phyloP scores from a whole-genome alignment of 2,797 vertebrate genomes.

The Ceryle rudis region DNA sequence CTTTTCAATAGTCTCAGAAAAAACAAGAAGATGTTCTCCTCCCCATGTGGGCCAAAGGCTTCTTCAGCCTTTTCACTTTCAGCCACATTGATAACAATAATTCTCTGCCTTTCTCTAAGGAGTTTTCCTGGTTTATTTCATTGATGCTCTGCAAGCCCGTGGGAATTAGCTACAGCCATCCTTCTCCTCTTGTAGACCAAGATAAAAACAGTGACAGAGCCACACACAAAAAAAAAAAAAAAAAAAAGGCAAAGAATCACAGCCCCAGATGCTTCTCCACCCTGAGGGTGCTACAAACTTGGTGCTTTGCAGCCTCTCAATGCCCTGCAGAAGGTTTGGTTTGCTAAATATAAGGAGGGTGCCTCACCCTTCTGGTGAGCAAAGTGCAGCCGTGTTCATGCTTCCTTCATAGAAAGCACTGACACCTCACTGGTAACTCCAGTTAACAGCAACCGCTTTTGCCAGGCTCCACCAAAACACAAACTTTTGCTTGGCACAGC shows the following conservation, averaged over 20 bases:
- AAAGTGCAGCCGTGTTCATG: rapidly evolving
- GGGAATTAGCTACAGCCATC: neutral
- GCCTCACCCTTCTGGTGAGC: neutral
- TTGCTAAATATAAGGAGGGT: neutral
- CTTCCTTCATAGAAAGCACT: neutral
- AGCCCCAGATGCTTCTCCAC: neutral
- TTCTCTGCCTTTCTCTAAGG: neutral
- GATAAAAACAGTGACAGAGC: neutral
- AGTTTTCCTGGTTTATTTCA: neutral
- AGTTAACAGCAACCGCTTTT: neutral
- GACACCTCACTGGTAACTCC: neutral
- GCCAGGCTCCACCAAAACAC: neutral
- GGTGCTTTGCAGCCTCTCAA: neutral
- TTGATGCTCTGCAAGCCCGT: neutral
- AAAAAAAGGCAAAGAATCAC: neutral
- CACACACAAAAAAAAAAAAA: neutral
- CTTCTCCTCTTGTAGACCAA: neutral
- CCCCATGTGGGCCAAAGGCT: neutral
- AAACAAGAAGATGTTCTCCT: constrained; percentile 15
- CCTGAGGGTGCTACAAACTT: neutral
- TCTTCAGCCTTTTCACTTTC: constrained; percentile 50
- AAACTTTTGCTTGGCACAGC: neutral
- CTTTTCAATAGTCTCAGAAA: constrained; percentile 34
- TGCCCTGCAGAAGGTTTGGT: neutral
- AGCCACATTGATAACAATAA: neutral